phyloP scores from a whole-genome alignment of 2,113 vertebrate species.

The Triplophysa tibetana region DNA sequence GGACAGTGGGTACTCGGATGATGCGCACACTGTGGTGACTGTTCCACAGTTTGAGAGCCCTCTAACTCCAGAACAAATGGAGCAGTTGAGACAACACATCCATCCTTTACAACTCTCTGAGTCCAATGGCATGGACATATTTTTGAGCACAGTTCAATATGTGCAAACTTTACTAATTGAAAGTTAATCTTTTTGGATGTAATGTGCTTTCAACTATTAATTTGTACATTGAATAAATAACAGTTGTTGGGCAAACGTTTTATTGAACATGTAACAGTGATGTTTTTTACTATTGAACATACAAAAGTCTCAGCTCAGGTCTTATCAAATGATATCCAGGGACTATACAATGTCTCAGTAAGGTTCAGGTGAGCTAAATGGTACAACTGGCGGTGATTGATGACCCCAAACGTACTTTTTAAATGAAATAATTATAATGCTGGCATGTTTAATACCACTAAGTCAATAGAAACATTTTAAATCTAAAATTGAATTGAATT shows the following conservation, averaged over 20 bases:
- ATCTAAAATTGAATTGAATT: not conserved
- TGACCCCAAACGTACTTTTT: too few relatives aligned
- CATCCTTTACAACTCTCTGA: conserved; percentile 23
- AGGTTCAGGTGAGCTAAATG: too few relatives aligned
- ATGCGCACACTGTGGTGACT: conserved; percentile 1
- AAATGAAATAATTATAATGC: too few relatives aligned
- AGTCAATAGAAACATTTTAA: not conserved
- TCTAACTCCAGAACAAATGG: conserved; percentile 5
- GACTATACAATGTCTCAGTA: too few relatives aligned
- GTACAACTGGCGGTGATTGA: too few relatives aligned
- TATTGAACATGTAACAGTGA: too few relatives aligned
- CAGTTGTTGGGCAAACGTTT: too few relatives aligned
- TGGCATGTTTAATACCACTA: too few relatives aligned
- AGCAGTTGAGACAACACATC: conserved; percentile 22
- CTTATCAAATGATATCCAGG: too few relatives aligned
- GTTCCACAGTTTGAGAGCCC: not conserved
- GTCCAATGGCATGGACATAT: conserved; percentile 23
- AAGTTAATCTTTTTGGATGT: not conserved
- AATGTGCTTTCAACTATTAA: not conserved
- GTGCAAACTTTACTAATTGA: not conserved
- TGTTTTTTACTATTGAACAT: too few relatives aligned
- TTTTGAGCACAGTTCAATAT: conserved; percentile 26
- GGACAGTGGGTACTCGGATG: not conserved
- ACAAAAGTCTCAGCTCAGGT: too few relatives aligned
- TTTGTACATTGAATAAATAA: not conserved